These are phyloP conservation scores for Sabellastarte sp. DNA, from an alignment of 2,888 invertebrate species.

Conservation along the genomic window DNA sequence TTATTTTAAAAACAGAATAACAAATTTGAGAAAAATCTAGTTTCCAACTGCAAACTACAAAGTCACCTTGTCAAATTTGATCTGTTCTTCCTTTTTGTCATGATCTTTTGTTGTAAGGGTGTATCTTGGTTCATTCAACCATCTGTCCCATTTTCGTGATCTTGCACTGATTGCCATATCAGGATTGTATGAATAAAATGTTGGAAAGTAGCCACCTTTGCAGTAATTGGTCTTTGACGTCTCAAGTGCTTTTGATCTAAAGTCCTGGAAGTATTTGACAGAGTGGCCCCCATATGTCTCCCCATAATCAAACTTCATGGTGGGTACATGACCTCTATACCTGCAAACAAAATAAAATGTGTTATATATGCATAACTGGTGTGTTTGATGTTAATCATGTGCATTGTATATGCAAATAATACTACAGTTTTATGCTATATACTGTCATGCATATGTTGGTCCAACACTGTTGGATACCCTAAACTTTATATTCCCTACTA, in stretches of 20 bases:
- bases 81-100: conserved; percentile 53
- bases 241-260: conserved; percentile 52
- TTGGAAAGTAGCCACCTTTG: conserved; percentile 58
- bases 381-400: too few species aligned
- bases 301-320: conserved; percentile 59
- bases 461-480: too few species aligned
- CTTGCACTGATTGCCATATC: conserved; percentile 56
- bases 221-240: conserved; percentile 51
- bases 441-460: too few species aligned
- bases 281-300: conserved; percentile 59
- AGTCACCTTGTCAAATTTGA: conserved; percentile 47
- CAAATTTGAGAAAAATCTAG: too few species aligned
- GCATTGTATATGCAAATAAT: too few species aligned
- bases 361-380: too few species aligned
- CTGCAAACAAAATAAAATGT: conserved; percentile 34
- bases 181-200: conserved; percentile 57
- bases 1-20: too few species aligned
- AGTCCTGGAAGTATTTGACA: conserved; percentile 59
- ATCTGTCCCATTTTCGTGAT: conserved; percentile 52
- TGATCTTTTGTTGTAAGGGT: conserved; percentile 51
- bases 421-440: too few species aligned
- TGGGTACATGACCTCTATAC: conserved; percentile 57
- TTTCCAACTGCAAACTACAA: not conserved
- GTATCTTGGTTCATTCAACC: conserved; percentile 52
- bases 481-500: too few species aligned